Conservation (phyloP, 2,113 vertebrate species). For the Dolichotis patagonum region DNA sequence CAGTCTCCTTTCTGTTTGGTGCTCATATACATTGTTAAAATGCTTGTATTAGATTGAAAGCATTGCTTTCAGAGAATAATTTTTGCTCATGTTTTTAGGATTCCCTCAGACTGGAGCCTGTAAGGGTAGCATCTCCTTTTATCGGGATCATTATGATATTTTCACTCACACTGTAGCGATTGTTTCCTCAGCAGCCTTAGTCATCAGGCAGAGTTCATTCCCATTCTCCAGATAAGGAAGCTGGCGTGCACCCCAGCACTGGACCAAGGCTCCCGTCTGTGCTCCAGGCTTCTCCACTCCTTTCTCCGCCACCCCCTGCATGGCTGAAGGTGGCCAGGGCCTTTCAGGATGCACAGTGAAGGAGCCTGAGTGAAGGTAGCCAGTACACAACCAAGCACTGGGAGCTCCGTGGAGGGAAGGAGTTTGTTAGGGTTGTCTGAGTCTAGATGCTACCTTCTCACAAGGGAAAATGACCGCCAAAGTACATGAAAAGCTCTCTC, state of each 20-base stretch:
- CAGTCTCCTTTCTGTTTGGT: neutral
- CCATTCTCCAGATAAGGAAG: neutral
- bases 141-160: neutral
- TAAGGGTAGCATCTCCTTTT: neutral
- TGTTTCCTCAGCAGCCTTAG: neutral
- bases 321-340: neutral
- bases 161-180: neutral
- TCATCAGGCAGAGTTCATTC: neutral
- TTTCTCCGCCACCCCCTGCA: neutral
- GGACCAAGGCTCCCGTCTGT: neutral
- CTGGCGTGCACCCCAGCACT: no score
- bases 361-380: neutral
- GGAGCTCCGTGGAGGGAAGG: neutral
- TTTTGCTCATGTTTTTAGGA: neutral
- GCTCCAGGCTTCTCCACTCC: neutral
- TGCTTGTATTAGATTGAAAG: constrained; percentile 33
- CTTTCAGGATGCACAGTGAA: neutral
- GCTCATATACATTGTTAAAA: constrained; percentile 6
- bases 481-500: neutral
- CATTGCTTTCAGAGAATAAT: neutral
- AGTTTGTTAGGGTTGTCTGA: neutral
- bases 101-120: neutral
- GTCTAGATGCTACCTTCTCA: neutral
- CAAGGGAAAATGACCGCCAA: neutral
- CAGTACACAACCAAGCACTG: neutral